A percentile compares a stretch with the other conserved stretches of the same genome.
Conservation (phyloP, 92 coral and sea anemone species). For the Diadumene lineata region DNA sequence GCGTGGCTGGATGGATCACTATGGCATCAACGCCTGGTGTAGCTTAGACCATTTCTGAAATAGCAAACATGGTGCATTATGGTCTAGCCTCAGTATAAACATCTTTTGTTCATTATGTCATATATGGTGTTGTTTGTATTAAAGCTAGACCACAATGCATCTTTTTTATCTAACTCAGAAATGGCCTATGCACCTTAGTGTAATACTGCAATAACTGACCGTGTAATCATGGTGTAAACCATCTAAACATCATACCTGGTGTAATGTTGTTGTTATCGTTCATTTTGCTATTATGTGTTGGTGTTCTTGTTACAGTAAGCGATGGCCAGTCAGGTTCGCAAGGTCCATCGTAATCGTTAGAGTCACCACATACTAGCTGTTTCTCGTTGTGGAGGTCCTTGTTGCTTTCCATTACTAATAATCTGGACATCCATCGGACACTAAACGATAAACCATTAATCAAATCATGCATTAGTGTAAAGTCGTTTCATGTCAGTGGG, state of each 20-base stretch:
- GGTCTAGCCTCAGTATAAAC: too few relatives aligned
- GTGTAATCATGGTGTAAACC: not conserved
- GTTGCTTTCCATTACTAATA: not conserved
- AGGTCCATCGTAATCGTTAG: constrained; percentile 13
- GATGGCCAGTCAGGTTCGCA: constrained; percentile 34
- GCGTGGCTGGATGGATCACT: not conserved
- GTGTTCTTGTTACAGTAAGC: not conserved
- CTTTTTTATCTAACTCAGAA: not conserved
- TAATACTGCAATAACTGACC: not conserved
- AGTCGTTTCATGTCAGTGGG: not conserved
- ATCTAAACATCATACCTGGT: not conserved
- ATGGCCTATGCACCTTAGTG: too few relatives aligned
- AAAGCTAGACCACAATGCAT: too few relatives aligned
- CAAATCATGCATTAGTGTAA: not conserved
- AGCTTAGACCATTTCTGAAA: not conserved
- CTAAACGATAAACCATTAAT: not conserved
- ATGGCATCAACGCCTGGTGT: not conserved
- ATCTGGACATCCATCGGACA: constrained; percentile 21
- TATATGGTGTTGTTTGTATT: too few relatives aligned
- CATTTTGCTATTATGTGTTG: not conserved
- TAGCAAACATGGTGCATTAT: too few relatives aligned
- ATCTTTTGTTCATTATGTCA: too few relatives aligned
- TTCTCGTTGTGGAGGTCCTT: not conserved
- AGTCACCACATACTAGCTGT: not conserved
- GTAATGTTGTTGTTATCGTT: not conserved